Evolutionary conservation across 2,113 vertebrate species (phyloP).

Genomic region (Noctilio leporinus): DNA sequence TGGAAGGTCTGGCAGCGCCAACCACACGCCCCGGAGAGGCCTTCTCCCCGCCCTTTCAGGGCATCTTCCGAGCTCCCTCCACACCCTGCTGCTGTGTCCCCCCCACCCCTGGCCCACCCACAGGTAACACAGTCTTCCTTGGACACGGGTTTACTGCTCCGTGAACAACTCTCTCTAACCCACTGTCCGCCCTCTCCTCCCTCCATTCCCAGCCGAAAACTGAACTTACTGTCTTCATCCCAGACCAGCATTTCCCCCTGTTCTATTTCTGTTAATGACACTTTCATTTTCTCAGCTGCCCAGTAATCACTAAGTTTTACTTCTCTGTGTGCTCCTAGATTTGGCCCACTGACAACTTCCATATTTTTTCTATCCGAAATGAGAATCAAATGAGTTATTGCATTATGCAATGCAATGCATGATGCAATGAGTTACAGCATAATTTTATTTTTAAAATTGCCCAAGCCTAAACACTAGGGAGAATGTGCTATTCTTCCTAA

Average conservation of each 20-base stretch:
- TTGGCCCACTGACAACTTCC: neutral
- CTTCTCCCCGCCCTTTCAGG: neutral
- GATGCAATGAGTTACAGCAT: too few relatives aligned
- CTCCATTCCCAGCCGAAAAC: neutral
- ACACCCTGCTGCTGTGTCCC: too few relatives aligned
- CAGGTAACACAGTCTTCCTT: neutral
- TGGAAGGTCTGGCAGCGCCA: neutral
- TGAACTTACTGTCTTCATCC: neutral
- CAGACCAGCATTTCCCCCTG: neutral
- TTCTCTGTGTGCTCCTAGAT: neutral
- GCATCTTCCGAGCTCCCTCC: neutral
- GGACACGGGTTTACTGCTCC: neutral
- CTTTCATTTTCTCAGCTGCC: slow-evolving; percentile 11
- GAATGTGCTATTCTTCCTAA: neutral
- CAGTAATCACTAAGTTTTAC: neutral
- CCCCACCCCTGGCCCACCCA: fast-evolving
- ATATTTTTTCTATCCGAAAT: neutral
- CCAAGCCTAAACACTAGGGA: neutral
- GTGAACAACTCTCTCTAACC: neutral
- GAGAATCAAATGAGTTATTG: neutral
- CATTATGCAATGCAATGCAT: too few relatives aligned
- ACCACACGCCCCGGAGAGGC: neutral
- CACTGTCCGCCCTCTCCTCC: neutral
- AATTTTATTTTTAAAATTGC: neutral
- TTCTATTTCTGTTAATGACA: neutral